phyloP scores from a whole-genome alignment of 2,797 vertebrate species.

The Galagoides demidoff region DNA sequence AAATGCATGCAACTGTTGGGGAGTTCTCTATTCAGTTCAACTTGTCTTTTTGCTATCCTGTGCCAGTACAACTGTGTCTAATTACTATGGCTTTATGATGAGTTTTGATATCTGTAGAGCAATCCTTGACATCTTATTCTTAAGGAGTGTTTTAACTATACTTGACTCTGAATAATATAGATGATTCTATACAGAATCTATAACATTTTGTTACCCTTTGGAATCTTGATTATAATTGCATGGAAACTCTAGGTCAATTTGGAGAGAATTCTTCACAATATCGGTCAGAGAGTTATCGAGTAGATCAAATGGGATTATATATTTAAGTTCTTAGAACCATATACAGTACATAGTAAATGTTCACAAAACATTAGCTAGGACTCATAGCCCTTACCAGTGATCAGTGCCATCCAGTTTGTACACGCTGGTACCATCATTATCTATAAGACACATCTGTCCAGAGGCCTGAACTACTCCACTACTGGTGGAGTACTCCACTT shows the following conservation, averaged over 20 bases:
- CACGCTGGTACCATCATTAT: fast-evolving
- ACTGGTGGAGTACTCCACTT: too few relatives aligned
- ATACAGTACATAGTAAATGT: neutral
- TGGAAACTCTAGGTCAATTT: neutral
- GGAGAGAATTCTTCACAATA: neutral
- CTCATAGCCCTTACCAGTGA: neutral
- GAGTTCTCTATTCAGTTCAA: neutral
- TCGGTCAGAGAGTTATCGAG: neutral
- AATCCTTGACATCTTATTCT: neutral
- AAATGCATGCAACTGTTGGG: neutral
- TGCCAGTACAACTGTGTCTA: neutral
- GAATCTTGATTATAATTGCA: neutral
- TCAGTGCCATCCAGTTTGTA: too few relatives aligned
- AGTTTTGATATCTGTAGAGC: neutral
- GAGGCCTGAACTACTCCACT: too few relatives aligned
- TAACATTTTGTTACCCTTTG: neutral
- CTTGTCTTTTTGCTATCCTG: neutral
- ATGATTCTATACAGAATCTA: neutral
- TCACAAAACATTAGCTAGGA: neutral
- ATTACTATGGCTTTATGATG: neutral
- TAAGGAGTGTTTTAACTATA: neutral
- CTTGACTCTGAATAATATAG: neutral
- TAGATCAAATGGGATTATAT: neutral
- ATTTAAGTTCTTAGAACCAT: neutral
- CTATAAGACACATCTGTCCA: too few relatives aligned